Evolutionary conservation across 2,113 vertebrate genomes (phyloP).

Genomic region (Argyrosomus japonicus): DNA sequence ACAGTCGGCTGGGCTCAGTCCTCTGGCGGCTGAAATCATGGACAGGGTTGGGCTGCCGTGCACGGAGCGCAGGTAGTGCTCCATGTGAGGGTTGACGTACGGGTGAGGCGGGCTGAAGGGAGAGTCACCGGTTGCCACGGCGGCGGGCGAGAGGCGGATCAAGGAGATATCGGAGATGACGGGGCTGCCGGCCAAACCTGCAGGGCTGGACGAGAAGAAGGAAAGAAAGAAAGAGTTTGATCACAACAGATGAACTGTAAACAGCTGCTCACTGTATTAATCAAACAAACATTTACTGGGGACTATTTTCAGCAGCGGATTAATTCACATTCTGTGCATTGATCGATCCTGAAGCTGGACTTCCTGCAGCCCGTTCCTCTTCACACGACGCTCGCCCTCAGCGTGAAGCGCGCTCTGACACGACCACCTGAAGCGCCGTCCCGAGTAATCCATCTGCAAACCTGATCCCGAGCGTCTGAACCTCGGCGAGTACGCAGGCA

Average conservation of each 20-base stretch:
- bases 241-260: too few species aligned
- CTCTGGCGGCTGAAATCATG: slow-evolving; percentile 91
- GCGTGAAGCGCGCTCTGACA: not conserved
- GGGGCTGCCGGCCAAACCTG: slow-evolving; percentile 89
- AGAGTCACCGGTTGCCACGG: slow-evolving; percentile 85
- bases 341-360: too few species aligned
- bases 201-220: slow-evolving; percentile 81
- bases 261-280: too few species aligned
- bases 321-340: not conserved
- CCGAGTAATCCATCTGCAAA: not conserved
- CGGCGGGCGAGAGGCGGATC: slow-evolving; percentile 92
- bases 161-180: slow-evolving; percentile 95
- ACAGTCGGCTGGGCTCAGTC: slow-evolving; percentile 93
- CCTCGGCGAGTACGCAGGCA: not conserved
- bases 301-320: not conserved
- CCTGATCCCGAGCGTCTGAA: not conserved
- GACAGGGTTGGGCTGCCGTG: slow-evolving; percentile 94
- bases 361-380: too few species aligned
- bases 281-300: not conserved
- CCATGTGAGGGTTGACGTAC: slow-evolving; percentile 92
- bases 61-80: slow-evolving; percentile 95
- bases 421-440: not conserved
- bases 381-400: too few species aligned
- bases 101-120: slow-evolving; percentile 90
- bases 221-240: not conserved